Evolutionary conservation across 2,888 invertebrate species (phyloP), one percentile per base, ranked within the genome.

Genomic region (Biston betularia): DNA sequence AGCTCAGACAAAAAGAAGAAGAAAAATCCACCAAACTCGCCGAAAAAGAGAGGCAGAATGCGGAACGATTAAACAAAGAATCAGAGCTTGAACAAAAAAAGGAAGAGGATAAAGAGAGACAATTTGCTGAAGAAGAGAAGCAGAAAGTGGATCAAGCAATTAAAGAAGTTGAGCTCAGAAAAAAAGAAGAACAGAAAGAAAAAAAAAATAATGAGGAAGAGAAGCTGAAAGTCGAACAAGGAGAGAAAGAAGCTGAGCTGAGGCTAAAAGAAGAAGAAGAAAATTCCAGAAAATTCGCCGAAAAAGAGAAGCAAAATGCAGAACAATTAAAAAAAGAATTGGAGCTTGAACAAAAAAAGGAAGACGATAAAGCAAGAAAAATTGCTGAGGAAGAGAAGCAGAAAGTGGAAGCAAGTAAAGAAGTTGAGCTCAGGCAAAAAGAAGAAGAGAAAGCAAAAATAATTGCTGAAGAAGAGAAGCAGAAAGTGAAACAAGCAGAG

Each of bases 1-100:
- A 24, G 24, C 24, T 24, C 24, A 24, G 24, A 24, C 24, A 24
- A 24, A 24, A 24, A 35, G 50, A 54, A 5, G 12, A 33, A 35
- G 14, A 10, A 12, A 52, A 46, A n/a, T 12, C 34, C 2, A 12
- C 3, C 1, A 34, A 7, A 44, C 40, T 33, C 34, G 42, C 58
- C n/a, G 65, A 38, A 63, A n/a, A 64, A 49, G 35, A 70, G 10
- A 40, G 62, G 24, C 58, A 68, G 35, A 48, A 62, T 33, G 46
- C 0, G 11, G 7, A 46, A 61, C 55, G 1, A 8, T 14, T 7
- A 9, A 46, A 15, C 0, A 9, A 15, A 46, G 46, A 24, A 45
- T 40, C 7, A 5, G 34, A 15, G 48, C 40, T 24, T 24, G 3
- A 24, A 49, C 45, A 56, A 33, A 45, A 56, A 24, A 64, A 72